These are phyloP conservation scores for Ara ararauna DNA, from an alignment of 2,797 vertebrate species.

Conservation along the genomic window DNA sequence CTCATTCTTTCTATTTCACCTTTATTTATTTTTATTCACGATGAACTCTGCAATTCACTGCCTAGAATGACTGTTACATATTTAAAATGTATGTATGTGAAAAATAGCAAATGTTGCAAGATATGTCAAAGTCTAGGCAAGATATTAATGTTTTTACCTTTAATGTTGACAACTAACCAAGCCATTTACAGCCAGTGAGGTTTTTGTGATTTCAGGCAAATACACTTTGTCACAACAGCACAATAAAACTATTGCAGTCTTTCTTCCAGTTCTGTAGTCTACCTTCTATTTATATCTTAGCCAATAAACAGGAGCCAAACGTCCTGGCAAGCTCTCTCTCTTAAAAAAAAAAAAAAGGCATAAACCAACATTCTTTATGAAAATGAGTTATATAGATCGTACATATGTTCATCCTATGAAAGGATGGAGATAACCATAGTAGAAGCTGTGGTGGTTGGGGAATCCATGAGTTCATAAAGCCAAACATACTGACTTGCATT, in stretches of 20 bases:
- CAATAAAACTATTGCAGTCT: neutral
- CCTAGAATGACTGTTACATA: neutral
- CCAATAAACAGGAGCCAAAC: neutral
- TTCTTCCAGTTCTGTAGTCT: neutral
- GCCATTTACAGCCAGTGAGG: neutral
- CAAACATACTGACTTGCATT: neutral
- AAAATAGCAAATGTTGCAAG: neutral
- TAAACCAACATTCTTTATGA: neutral
- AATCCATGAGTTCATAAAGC: neutral
- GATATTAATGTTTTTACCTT: neutral
- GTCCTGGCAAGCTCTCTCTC: neutral
- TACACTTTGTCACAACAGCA: neutral
- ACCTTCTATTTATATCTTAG: neutral
- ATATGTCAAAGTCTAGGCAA: neutral
- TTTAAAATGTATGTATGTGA: neutral
- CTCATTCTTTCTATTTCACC: neutral
- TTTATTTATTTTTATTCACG: neutral
- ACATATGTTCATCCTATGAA: neutral
- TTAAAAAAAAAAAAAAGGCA: neutral
- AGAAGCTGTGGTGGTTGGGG: rapidly evolving
- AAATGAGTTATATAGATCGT: neutral
- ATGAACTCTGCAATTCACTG: neutral
- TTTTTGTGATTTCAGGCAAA: neutral
- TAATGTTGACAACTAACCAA: neutral
- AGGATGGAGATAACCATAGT: neutral